Evolutionary conservation across 2,888 invertebrate genomes (phyloP).

Genomic region (Gandaritis pyraliata): DNA sequence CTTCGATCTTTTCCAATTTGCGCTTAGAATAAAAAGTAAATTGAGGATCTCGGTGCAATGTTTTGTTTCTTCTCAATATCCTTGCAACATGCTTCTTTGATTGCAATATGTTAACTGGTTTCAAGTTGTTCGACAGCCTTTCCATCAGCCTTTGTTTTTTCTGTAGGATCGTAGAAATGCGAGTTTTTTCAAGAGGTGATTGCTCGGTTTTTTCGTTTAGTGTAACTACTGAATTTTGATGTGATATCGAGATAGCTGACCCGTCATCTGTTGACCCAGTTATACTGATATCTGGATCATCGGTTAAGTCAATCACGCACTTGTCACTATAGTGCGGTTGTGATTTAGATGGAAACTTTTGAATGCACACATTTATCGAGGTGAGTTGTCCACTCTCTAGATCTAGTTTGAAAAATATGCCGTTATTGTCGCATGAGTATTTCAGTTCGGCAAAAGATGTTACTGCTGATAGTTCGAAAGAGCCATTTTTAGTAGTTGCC

Average conservation of each 20-base stretch:
- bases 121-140: slow-evolving; percentile 38
- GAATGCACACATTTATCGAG: slow-evolving; percentile 68
- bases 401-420: slow-evolving; percentile 68
- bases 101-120: slow-evolving; percentile 55
- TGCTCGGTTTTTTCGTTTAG: not conserved
- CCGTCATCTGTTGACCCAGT: slow-evolving; percentile 20
- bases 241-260: not conserved
- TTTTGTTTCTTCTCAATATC: slow-evolving; percentile 26
- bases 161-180: slow-evolving; percentile 19
- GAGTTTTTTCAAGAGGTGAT: slow-evolving; percentile 3
- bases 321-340: slow-evolving; percentile 28
- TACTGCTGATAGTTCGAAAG: slow-evolving; percentile 50
- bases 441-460: slow-evolving; percentile 64
- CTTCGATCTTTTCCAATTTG: slow-evolving; percentile 37
- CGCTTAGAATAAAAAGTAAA: slow-evolving; percentile 15
- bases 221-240: slow-evolving; percentile 2
- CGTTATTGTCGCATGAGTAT: slow-evolving; percentile 59
- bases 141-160: slow-evolving; percentile 30
- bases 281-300: slow-evolving; percentile 50
- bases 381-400: slow-evolving; percentile 57
- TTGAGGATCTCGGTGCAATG: slow-evolving; percentile 6
- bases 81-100: slow-evolving; percentile 31
- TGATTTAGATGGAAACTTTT: slow-evolving; percentile 42
- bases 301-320: slow-evolving; percentile 67
- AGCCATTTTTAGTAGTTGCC: slow-evolving; percentile 22